Evolutionary conservation across 2,113 vertebrate species (phyloP).

Genomic region (Eubucco bourcierii): DNA sequence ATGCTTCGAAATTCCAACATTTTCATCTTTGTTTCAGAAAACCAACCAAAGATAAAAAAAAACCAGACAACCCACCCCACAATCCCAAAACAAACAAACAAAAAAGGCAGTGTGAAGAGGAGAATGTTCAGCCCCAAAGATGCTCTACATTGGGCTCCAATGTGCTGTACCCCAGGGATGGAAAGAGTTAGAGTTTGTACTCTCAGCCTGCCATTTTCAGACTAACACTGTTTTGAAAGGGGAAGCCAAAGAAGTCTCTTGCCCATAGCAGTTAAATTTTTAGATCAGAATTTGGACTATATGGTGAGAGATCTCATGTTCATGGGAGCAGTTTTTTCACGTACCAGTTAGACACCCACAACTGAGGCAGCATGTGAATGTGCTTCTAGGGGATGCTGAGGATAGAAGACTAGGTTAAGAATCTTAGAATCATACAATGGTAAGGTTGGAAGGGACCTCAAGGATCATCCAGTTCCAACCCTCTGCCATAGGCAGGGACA

Average conservation of each 20-base stretch:
- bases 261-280: background rate
- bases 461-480: too few relatives aligned
- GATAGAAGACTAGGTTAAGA: background rate
- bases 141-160: background rate
- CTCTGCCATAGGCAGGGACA: too few relatives aligned
- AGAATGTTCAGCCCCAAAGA: background rate
- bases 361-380: background rate
- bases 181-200: background rate
- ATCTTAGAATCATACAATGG: too few relatives aligned
- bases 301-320: background rate
- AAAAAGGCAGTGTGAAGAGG: background rate
- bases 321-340: background rate
- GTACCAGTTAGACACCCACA: background rate
- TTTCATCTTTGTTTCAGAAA: background rate
- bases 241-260: background rate
- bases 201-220: background rate
- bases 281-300: background rate
- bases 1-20: background rate
- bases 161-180: accelerated
- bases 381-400: background rate
- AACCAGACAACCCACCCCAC: too few relatives aligned
- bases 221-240: background rate
- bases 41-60: too few relatives aligned
- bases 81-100: too few relatives aligned
- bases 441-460: too few relatives aligned